Conservation (phyloP, 2,888 invertebrate species). For the Tetragonula carbonaria region DNA sequence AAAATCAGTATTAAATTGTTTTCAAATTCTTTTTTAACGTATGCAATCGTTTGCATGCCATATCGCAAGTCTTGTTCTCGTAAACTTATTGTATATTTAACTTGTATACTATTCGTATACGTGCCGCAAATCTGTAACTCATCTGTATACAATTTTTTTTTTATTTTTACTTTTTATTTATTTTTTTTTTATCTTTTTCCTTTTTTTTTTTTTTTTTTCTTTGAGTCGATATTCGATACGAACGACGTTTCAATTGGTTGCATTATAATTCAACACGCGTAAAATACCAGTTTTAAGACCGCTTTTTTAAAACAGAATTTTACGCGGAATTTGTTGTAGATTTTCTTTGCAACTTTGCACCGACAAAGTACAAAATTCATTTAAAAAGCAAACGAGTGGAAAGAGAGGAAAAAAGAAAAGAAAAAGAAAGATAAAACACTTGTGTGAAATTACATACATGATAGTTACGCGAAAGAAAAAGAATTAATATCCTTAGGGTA, state of each 20-base stretch:
- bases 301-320: slow-evolving; percentile 75
- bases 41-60: slow-evolving; percentile 25
- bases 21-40: slow-evolving; percentile 47
- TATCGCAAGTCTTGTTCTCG: slow-evolving; percentile 30
- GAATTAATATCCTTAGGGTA: not conserved
- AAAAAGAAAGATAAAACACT: not conserved
- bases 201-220: not conserved
- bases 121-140: not conserved
- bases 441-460: not conserved
- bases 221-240: not conserved
- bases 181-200: too few species aligned
- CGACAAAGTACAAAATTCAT: not conserved
- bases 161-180: too few species aligned
- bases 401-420: not conserved
- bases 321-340: slow-evolving; percentile 30
- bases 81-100: slow-evolving; percentile 13
- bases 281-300: slow-evolving; percentile 75
- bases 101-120: slow-evolving; percentile 3
- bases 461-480: not conserved
- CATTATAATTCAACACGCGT: slow-evolving; percentile 7
- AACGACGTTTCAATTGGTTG: not conserved
- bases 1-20: slow-evolving; percentile 3
- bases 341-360: not conserved
- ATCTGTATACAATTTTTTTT: not conserved
- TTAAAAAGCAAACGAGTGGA: not conserved